Conservation (phyloP, 2,113 vertebrate species). For the Cyanoliseus patagonus region DNA sequence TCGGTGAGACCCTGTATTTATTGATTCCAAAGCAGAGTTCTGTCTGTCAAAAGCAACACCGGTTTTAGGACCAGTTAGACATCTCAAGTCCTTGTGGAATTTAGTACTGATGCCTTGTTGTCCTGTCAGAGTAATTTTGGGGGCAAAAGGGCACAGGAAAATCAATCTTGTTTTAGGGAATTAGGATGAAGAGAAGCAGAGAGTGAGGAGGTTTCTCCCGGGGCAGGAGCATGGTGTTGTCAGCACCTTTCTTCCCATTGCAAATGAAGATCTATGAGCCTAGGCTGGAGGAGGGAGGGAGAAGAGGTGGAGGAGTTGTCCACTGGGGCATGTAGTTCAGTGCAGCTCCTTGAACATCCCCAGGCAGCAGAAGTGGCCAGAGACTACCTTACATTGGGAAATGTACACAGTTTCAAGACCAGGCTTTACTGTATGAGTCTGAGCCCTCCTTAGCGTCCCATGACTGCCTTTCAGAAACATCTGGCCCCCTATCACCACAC, state of each 20-base stretch:
- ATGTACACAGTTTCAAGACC: fast-evolving
- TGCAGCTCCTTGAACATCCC: not conserved
- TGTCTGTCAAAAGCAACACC: not conserved
- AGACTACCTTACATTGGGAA: not conserved
- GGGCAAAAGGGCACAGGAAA: not conserved
- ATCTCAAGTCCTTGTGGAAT: not conserved
- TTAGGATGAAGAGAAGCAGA: not conserved
- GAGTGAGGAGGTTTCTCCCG: not conserved
- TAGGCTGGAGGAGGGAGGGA: not conserved
- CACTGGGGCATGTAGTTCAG: fast-evolving
- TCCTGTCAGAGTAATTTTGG: not conserved
- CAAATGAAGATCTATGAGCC: not conserved
- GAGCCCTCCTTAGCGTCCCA: fast-evolving
- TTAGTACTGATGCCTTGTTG: not conserved
- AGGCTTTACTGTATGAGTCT: fast-evolving
- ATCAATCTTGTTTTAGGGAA: not conserved
- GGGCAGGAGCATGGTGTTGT: not conserved
- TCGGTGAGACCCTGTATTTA: not conserved
- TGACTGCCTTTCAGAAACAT: not conserved
- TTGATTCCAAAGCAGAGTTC: not conserved
- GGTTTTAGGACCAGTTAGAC: not conserved
- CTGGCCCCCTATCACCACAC: fast-evolving
- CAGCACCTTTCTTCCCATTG: not conserved
- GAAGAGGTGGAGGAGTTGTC: not conserved
- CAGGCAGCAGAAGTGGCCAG: not conserved